Evolutionary conservation across 2,113 vertebrate genomes (phyloP).

Genomic region (Prolemur simus): DNA sequence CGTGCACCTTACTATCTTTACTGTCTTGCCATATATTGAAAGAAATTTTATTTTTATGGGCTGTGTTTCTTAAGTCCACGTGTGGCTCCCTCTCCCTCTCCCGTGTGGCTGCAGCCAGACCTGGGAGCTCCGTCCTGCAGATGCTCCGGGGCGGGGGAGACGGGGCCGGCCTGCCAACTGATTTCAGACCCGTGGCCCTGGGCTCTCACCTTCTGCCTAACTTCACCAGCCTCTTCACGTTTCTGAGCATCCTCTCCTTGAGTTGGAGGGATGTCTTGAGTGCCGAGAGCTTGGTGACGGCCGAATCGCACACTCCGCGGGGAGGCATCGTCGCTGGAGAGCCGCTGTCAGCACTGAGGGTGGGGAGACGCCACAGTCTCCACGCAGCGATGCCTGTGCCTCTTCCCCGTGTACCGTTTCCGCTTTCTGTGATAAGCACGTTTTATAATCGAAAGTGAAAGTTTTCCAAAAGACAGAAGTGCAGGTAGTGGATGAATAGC

Average conservation of each 20-base stretch:
- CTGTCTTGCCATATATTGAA: too few species aligned
- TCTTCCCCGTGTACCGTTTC: background rate
- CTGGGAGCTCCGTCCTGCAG: too few species aligned
- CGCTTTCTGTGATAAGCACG: background rate
- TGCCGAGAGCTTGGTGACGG: too few species aligned
- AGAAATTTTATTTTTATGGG: background rate
- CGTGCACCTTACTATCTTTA: too few species aligned
- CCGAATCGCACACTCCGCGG: accelerated
- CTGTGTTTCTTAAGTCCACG: background rate
- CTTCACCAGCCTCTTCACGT: background rate
- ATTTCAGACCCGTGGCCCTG: background rate
- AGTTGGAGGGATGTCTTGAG: background rate
- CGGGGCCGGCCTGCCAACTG: background rate
- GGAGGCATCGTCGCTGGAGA: background rate
- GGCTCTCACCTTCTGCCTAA: background rate
- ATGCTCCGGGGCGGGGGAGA: too few species aligned
- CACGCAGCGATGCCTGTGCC: too few species aligned
- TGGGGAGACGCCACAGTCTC: background rate
- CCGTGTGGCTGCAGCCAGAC: too few species aligned
- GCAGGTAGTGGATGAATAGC: background rate
- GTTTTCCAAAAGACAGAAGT: background rate
- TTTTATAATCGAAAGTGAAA: background rate
- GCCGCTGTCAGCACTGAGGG: background rate
- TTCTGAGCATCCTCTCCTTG: background rate
- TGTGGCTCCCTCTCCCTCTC: background rate